Base-by-base conservation (phyloP, 2,888 invertebrate species). In the Xanthorhoe designata region DNA sequence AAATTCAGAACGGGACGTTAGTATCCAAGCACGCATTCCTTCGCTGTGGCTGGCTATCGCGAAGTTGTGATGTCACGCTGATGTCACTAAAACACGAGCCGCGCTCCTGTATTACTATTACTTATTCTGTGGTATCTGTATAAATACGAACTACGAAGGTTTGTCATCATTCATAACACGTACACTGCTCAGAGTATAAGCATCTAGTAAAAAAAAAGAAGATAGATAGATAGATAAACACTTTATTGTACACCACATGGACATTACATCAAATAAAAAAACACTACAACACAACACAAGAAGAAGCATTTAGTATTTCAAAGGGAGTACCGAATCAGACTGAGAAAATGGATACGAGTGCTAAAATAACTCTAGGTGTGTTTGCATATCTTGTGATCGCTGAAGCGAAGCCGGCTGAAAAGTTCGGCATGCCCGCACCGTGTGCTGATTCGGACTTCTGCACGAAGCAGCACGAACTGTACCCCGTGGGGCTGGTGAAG, bases 401-500 rank as follows among this genome's bases (percentile, higher is more conserved):
- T 19, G 13, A 18, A 19, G 58, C 58, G 50, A 51, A 38, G 50
- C 50, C 58, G 2, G 13, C n/a, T 18, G 15, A 9, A 13, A 38
- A 59, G 38, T 51, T 59, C 19, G 19, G 19, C 3, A 59, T 59
- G 58, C 50, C 58, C 5, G 19, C 35, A 38, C 18, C 38, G 15
- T 59, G 58, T 50, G 18, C 8, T 19, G n/a, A 38, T 4, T 19
- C 2, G 1, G 38, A 50, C 19, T 59, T 32, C 38, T 59, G 58
- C 58, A 59, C 58, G 8, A 38, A 51, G 18, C 35, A 38, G 58
- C 58, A 59, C 38, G 50, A 35, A 8, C 50, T 59, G 35, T 59
- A 59, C 58, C 58, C 58, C 3, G 50, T 51, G 18, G 38, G 38
- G 35, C 3, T 59, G 38, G 58, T 59, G 50, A 9, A 59, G 9